Evolutionary conservation across 64 coral and sea anemone species (phyloP).

Genomic region (Montipora cactus): DNA sequence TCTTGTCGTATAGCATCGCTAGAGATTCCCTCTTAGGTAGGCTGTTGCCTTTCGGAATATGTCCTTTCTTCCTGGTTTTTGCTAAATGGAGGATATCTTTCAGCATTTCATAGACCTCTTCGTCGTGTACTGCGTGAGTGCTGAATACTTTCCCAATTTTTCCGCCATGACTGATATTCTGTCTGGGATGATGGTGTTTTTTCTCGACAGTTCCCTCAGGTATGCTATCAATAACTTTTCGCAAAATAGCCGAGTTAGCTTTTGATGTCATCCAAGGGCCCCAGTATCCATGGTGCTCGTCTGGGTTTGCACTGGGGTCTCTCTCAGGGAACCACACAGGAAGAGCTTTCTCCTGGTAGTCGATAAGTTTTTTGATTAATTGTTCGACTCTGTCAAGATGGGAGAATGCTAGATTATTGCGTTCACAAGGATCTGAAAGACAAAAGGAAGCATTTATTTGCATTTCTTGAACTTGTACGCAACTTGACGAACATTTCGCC

Average conservation of each 20-base stretch:
- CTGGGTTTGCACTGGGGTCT: constrained; percentile 67
- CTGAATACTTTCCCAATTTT: constrained; percentile 24
- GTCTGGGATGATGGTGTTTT: background rate
- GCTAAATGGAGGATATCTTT: background rate
- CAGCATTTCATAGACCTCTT: constrained; percentile 33
- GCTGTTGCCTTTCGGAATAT: background rate
- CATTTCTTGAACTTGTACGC: background rate
- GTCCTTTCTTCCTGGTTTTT: constrained; percentile 10
- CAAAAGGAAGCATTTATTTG: background rate
- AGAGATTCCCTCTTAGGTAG: background rate
- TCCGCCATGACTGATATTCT: no score
- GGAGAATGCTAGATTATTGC: constrained; percentile 74
- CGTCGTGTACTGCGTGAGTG: background rate
- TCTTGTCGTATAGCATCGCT: constrained; percentile 14
- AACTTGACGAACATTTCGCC: no score
- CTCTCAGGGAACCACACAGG: constrained; percentile 85
- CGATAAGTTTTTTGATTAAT: constrained; percentile 41
- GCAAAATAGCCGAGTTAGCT: constrained; percentile 45
- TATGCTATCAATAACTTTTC: constrained; percentile 40
- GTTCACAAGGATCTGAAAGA: constrained; percentile 92
- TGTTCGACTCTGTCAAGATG: constrained; percentile 53
- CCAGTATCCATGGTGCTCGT: constrained; percentile 66
- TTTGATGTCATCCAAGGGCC: constrained; percentile 73
- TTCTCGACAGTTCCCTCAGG: background rate
- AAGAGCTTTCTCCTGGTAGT: constrained; percentile 68